phyloP scores from a whole-genome alignment of 2,888 invertebrate species.

The Teleogryllus oceanicus region DNA sequence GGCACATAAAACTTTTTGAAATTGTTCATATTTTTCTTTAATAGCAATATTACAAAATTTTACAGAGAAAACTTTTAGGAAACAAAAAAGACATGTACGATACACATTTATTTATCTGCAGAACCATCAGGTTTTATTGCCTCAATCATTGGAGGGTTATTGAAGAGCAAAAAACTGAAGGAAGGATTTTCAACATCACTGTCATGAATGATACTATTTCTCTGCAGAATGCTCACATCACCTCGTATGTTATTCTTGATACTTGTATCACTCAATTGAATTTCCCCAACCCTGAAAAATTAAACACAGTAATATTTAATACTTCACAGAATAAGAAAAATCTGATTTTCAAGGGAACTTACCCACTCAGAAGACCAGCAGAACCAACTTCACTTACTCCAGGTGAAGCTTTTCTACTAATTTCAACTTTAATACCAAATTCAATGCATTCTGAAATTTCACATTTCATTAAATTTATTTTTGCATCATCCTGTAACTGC shows the following conservation, averaged over 20 bases:
- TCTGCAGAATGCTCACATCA: slow-evolving; percentile 10
- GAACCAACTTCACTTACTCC: not conserved
- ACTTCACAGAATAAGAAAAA: not conserved
- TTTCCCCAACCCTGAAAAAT: not conserved
- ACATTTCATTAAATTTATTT: slow-evolving; percentile 5
- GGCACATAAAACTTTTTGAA: too few relatives aligned
- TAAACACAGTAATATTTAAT: too few relatives aligned
- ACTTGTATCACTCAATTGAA: not conserved
- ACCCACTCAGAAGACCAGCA: not conserved
- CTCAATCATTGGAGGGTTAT: not conserved
- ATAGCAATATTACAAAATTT: too few relatives aligned
- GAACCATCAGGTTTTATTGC: not conserved
- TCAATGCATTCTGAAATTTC: not conserved
- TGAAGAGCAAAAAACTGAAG: not conserved
- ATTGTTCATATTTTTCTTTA: too few relatives aligned
- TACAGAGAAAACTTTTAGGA: too few relatives aligned
- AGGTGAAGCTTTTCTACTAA: not conserved
- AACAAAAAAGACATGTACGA: too few relatives aligned
- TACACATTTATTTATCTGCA: too few relatives aligned
- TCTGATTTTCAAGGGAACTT: not conserved
- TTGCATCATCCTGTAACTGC: not conserved
- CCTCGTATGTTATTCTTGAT: not conserved
- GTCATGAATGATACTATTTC: not conserved
- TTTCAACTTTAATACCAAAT: slow-evolving; percentile 11
- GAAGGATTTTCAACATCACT: not conserved